These are phyloP conservation scores for Tuberolachnus salignus DNA, from an alignment of 2,888 invertebrate genomes.

Conservation along the genomic window DNA sequence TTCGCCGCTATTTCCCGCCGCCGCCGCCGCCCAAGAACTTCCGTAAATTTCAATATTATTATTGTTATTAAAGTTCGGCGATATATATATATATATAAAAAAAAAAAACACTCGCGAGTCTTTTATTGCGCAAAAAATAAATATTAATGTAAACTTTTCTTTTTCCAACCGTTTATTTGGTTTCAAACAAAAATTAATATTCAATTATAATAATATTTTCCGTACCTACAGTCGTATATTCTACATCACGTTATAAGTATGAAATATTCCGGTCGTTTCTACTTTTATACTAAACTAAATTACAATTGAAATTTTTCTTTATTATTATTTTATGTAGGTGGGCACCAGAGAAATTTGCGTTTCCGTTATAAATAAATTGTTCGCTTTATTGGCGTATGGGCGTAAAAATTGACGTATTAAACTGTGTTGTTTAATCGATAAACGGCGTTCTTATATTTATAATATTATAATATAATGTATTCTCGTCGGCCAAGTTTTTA, in stretches of 20 bases:
- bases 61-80: neutral
- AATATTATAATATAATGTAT: neutral
- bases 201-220: too few species aligned
- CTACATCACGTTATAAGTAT: too few species aligned
- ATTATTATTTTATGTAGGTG: too few species aligned
- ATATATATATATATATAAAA: too few species aligned
- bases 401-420: neutral
- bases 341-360: too few species aligned
- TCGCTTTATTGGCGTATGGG: too few species aligned
- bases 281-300: too few species aligned
- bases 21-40: neutral
- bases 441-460: neutral
- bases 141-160: neutral
- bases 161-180: neutral
- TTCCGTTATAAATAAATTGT: too few species aligned
- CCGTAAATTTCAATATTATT: neutral
- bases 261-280: too few species aligned
- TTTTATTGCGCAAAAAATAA: neutral
- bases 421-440: constrained; percentile 27
- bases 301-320: too few species aligned
- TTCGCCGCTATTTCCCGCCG: neutral
- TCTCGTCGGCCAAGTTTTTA: constrained; percentile 6
- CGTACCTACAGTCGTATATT: too few species aligned
- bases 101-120: neutral
- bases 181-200: neutral